These are phyloP conservation scores for Gnatocerus cornutus DNA, from an alignment of 2,888 invertebrate species.

Conservation along the genomic window DNA sequence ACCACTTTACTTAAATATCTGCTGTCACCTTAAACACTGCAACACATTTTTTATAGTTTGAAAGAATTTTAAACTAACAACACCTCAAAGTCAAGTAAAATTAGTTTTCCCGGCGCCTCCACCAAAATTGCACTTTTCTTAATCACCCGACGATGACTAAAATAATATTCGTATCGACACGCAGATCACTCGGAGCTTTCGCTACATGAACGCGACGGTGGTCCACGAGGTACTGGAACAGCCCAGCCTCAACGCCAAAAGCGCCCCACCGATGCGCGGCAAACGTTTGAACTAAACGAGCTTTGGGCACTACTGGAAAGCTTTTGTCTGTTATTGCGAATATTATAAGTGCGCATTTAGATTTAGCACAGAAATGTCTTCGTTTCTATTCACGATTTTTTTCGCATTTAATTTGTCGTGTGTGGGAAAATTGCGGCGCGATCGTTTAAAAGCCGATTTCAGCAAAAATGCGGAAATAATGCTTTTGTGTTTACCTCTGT, in stretches of 20 bases:
- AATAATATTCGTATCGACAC: constrained; percentile 32
- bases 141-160: constrained; percentile 17
- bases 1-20: constrained; percentile 35
- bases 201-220: constrained; percentile 59
- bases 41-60: constrained; percentile 14
- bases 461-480: no score
- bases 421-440: no score
- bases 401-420: not conserved
- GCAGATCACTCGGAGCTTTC: constrained; percentile 23
- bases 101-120: constrained; percentile 6
- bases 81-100: not conserved
- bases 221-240: constrained; percentile 65
- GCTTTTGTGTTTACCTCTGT: no score
- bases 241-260: constrained; percentile 64
- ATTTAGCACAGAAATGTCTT: constrained; percentile 27
- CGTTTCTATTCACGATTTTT: constrained; percentile 5
- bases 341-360: constrained; percentile 41
- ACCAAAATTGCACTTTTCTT: constrained; percentile 9
- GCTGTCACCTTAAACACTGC: constrained; percentile 9
- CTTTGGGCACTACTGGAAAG: constrained; percentile 52
- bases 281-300: constrained; percentile 56
- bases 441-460: no score
- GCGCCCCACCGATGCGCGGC: constrained; percentile 63
- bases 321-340: constrained; percentile 43
- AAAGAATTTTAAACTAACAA: not conserved